These are phyloP conservation scores for Corapipo altera DNA, from an alignment of 2,113 vertebrate genomes.

Conservation along the genomic window DNA sequence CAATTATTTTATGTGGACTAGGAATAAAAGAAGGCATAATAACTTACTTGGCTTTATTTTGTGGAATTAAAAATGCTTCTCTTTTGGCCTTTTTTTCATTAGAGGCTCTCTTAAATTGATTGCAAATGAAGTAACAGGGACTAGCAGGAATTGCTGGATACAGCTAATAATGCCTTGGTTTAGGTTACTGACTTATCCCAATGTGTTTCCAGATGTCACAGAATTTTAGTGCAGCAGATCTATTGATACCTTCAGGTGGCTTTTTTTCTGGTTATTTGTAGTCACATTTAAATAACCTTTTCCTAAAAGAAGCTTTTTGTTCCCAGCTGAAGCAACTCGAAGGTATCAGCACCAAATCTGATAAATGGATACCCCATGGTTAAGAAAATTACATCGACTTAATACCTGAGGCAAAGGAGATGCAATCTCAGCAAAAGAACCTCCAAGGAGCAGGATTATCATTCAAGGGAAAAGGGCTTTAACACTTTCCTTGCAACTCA, in stretches of 20 bases:
- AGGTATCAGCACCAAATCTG: slow-evolving; percentile 31
- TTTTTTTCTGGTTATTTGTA: neutral
- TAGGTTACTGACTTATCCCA: neutral
- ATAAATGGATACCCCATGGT: slow-evolving; percentile 44
- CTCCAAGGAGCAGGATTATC: neutral
- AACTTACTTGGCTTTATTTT: neutral
- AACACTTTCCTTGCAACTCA: neutral
- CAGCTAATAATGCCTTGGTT: neutral
- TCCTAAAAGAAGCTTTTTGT: neutral
- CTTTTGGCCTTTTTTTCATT: slow-evolving; percentile 16
- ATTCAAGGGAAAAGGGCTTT: neutral
- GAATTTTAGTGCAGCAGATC: neutral
- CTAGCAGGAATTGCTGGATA: neutral
- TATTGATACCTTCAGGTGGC: neutral
- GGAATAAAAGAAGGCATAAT: slow-evolving; percentile 35
- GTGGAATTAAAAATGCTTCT: neutral
- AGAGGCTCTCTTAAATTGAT: neutral
- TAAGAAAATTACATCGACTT: slow-evolving; percentile 56
- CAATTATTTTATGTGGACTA: slow-evolving; percentile 64
- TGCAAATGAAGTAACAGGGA: neutral
- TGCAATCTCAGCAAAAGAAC: slow-evolving; percentile 41
- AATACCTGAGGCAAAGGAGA: slow-evolving; percentile 23
- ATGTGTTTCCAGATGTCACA: neutral
- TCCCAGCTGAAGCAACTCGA: neutral
- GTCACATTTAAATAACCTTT: slow-evolving; percentile 19